Evolutionary conservation across 2,888 invertebrate species (phyloP), one percentile per base, ranked within the genome.

Genomic region (Rotaria socialis): DNA sequence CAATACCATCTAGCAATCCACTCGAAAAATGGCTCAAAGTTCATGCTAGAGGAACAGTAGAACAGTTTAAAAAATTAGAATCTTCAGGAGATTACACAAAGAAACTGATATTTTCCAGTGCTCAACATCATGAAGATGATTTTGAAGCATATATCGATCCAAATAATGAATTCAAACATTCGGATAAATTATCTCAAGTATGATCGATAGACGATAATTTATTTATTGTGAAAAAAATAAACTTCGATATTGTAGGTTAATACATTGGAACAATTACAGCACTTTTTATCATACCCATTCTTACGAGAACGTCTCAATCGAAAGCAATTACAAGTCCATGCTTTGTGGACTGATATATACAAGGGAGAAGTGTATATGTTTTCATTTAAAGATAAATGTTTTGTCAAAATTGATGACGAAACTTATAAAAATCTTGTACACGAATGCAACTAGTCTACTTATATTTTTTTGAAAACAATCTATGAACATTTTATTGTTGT

Each of bases 261-360:
- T 89, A 95, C 96, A 14, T 92, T 97, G 67, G 95, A 96, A 90
- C 96, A 97, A 91, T 92, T 96, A 88, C 95, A 96, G 90, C 96
- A 97, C 90, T 94, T 97, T 84, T 95, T 96, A 5, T 96, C 96
- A 24, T 96, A 97, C 90, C 95, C 95, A 75, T 96, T 96, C 92
- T 92, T 97, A 60, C 95, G 95, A 89, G 94, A 94, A 88, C 93
- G 95, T 2, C 92, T 97, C 27, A 94, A 95, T 90, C 93, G 93
- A 84, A 94, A 95, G 89, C 94, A 95, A 90, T 92, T 96, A 75
- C 95, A 95, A 89, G 94, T 97, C 88, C 96, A 91, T 88, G 97
- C 97, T 0, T 92, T 98, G 74, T 98, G 97, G 97, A 97, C 97
- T 90, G 97, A 97, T 91, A 96, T 98, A 90, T 96, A 96, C 90